phyloP scores from a whole-genome alignment of 64 coral and sea anemone genomes.

The Acropora tenuis region DNA sequence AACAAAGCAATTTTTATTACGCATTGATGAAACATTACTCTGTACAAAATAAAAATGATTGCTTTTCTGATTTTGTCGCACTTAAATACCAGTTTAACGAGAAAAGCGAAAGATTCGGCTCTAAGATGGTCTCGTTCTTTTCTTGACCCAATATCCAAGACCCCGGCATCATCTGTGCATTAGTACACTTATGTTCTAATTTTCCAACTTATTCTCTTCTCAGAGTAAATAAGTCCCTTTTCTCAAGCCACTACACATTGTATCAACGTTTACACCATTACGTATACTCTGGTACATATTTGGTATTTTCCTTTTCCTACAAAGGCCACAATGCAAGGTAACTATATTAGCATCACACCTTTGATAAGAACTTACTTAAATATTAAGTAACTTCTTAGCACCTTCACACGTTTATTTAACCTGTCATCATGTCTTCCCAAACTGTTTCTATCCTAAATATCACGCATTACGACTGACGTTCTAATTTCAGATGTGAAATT shows the following conservation, averaged over 20 bases:
- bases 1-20: not conserved
- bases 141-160: too few species aligned
- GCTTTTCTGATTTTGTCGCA: not conserved
- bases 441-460: not conserved
- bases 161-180: too few species aligned
- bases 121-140: too few species aligned
- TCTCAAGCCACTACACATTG: too few species aligned
- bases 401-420: not conserved
- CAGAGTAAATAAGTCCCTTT: too few species aligned
- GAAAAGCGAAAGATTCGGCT: not conserved
- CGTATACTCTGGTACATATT: not conserved
- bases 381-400: not conserved
- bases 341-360: not conserved
- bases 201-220: too few species aligned
- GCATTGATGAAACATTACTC: not conserved
- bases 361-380: not conserved
- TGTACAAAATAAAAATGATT: constrained; percentile 28
- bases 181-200: too few species aligned
- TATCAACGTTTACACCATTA: too few species aligned
- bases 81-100: not conserved
- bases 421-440: not conserved
- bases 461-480: too few species aligned
- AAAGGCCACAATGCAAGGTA: not conserved
- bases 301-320: not conserved
- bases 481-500: too few species aligned